Evolutionary conservation across 2,888 invertebrate species (phyloP), one percentile per base, ranked within the genome.

Genomic region (Drosophila cognata): DNA sequence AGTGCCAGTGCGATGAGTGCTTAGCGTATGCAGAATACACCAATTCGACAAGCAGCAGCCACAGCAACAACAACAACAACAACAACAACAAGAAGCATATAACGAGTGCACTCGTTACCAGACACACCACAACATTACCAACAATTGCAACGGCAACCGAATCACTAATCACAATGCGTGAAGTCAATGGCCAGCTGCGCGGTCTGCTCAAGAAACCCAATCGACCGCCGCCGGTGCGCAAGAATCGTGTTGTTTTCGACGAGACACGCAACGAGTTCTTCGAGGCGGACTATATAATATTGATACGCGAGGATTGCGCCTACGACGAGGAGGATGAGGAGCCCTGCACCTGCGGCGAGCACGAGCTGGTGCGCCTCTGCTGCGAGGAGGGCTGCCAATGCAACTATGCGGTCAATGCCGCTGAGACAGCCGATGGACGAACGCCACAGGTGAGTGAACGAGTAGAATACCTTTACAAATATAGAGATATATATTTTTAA

Each of bases 201-300:
- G 93, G 93, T 58, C 77, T 97, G 88, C 94, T 97, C 63, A 97
- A 97, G 94, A 96, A 96, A 90, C 95, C 95, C 72, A 96, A 96
- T 71, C 94, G 95, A 65, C 95, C 94, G 81, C 96, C 95, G 91
- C 93, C 94, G 72, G 92, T 94, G 71, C 96, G 95, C 86, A 96
- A 96, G 91, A 95, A 97, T 92, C 95, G 97, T 66, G 98, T 98
- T 31, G 96, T 97, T 61, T 98, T 98, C 91, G 97, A 98, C 92
- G 98, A 98, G 94, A 97, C 96, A 90, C 95, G 96, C 62, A 98
- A 98, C 94, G 97, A 97, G 92, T 97, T 97, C 94, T 97, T 98
- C 93, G 98, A 98, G 88, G 97, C 98, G 60, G 97, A 98, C 94
- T 98, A 98, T 91, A 97, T 98, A 90, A 98, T 98, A 88, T 94